phyloP scores from a whole-genome alignment of 2,888 invertebrate genomes.

The Lasioglossum lativentre region DNA sequence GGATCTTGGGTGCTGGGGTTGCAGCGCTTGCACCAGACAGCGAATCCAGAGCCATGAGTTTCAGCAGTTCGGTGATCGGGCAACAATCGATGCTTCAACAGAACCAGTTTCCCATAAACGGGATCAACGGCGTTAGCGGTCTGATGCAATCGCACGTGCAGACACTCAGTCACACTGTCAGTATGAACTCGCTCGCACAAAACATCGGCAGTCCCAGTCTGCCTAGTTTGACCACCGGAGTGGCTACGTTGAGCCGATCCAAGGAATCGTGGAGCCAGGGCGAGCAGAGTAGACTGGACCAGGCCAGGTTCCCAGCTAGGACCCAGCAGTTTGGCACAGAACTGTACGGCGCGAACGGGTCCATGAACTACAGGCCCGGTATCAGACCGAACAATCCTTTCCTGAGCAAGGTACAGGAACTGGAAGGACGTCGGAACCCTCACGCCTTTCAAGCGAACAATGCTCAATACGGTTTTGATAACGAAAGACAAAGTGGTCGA shows the following conservation, averaged over 20 bases:
- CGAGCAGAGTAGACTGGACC: constrained; percentile 71
- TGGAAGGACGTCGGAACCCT: constrained; percentile 87
- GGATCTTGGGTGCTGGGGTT: constrained; percentile 78
- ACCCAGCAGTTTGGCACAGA: constrained; percentile 73
- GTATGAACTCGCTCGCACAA: constrained; percentile 68
- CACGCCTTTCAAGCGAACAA: constrained; percentile 85
- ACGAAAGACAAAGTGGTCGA: constrained; percentile 73
- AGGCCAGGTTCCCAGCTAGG: constrained; percentile 72
- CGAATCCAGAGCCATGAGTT: constrained; percentile 69
- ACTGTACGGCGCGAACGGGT: constrained; percentile 53
- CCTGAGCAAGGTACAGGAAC: constrained; percentile 79
- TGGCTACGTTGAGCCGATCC: constrained; percentile 62
- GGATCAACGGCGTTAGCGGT: constrained; percentile 78
- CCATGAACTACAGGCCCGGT: constrained; percentile 62
- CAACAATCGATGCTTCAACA: constrained; percentile 75
- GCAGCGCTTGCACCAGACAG: constrained; percentile 75
- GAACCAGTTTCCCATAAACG: constrained; percentile 79
- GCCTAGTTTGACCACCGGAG: constrained; percentile 60
- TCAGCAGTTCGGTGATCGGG: constrained; percentile 69
- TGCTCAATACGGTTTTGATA: constrained; percentile 72
- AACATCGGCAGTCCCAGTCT: constrained; percentile 61
- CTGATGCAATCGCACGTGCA: constrained; percentile 76
- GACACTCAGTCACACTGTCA: constrained; percentile 69
- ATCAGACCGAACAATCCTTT: constrained; percentile 71
- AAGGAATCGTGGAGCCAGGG: constrained; percentile 71